Evolutionary conservation across 1,140 invertebrate species (phyloP).

Genomic region (Sycobia sp.): DNA sequence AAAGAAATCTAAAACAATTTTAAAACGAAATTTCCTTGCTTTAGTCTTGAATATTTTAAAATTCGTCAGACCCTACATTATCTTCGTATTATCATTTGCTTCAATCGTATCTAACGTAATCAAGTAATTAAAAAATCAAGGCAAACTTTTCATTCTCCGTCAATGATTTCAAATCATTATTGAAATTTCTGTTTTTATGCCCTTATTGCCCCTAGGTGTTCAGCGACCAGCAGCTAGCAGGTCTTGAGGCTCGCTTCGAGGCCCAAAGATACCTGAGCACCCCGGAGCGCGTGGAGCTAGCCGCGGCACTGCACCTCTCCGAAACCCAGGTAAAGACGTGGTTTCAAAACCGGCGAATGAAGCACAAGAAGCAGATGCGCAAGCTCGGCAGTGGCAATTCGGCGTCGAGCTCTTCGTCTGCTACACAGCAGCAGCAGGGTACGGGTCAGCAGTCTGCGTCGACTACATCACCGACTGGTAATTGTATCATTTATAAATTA

Average conservation of each 20-base stretch:
- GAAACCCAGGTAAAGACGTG: slow-evolving; percentile 99
- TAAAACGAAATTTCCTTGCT: too few relatives aligned
- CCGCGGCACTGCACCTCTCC: slow-evolving; percentile 87
- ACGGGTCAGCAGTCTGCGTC: slow-evolving; percentile 43
- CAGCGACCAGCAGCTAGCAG: slow-evolving; percentile 94
- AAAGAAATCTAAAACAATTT: too few relatives aligned
- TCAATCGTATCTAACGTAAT: too few relatives aligned
- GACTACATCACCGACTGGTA: slow-evolving; percentile 53
- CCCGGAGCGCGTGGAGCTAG: slow-evolving; percentile 93
- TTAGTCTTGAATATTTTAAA: too few relatives aligned
- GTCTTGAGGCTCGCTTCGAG: slow-evolving; percentile 94
- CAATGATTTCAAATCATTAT: too few relatives aligned
- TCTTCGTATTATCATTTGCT: too few relatives aligned
- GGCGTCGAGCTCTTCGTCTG: slow-evolving; percentile 34
- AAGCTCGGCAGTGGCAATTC: slow-evolving; percentile 58
- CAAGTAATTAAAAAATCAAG: too few relatives aligned
- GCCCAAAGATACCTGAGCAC: slow-evolving; percentile 95
- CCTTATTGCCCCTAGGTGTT: slow-evolving; percentile 68
- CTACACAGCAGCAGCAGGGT: slow-evolving; percentile 40
- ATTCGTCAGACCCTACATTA: too few relatives aligned
- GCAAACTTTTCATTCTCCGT: too few relatives aligned
- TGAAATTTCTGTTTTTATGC: too few relatives aligned
- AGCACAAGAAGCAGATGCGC: slow-evolving; percentile 93
- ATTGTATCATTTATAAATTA: not conserved
- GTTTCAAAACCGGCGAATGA: slow-evolving; percentile 98